Evolutionary conservation across 1,140 invertebrate genomes (phyloP).

Genomic region (Macrobrachium rosenbergii): DNA sequence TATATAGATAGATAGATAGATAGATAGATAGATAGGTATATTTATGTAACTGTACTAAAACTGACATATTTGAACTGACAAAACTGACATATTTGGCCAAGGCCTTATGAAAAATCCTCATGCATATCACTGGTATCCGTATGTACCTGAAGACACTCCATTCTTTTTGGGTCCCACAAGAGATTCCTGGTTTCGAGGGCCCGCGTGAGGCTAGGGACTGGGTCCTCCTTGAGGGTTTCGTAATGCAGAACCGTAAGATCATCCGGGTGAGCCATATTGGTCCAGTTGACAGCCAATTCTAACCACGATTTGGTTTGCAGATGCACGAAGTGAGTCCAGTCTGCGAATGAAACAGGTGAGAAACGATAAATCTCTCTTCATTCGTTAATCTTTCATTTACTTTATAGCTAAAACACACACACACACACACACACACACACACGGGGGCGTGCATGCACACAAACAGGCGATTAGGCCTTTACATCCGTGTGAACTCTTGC

Average conservation of each 20-base stretch:
- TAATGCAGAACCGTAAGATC: constrained; percentile 67
- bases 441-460: too few species aligned
- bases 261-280: constrained; percentile 33
- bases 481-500: too few species aligned
- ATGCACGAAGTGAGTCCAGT: constrained; percentile 67
- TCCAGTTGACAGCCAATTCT: constrained; percentile 66
- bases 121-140: too few species aligned
- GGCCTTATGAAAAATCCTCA: too few species aligned
- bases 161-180: constrained; percentile 41
- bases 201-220: constrained; percentile 52
- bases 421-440: background rate
- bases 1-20: background rate
- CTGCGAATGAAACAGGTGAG: constrained; percentile 45
- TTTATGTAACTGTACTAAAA: background rate
- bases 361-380: background rate
- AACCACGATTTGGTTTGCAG: constrained; percentile 67
- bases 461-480: too few species aligned
- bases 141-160: constrained; percentile 65
- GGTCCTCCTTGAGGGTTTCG: constrained; percentile 66
- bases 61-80: background rate
- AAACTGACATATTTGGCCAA: too few species aligned
- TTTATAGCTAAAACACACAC: background rate
- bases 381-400: background rate
- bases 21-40: background rate
- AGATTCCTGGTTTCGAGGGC: constrained; percentile 67